Base-by-base conservation (phyloP, 2,888 invertebrate genomes). In the Ochlodes sylvanus region DNA sequence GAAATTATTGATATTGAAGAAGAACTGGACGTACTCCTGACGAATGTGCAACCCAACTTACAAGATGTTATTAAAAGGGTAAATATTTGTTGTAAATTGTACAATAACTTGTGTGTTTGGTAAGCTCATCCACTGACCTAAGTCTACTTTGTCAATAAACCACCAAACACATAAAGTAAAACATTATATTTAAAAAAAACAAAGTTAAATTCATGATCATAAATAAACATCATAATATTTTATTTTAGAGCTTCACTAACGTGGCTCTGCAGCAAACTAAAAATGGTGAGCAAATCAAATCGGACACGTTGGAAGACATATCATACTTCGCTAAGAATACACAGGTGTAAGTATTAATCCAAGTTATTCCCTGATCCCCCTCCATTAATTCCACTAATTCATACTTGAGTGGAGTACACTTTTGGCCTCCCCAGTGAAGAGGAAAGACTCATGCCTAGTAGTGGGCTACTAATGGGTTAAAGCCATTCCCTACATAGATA, bases 61-160 rank as follows among this genome's bases (percentile, higher is more conserved):
- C 94, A 94, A 83, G 94, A 94, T 79, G 94, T 94, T 87, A 90
- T 95, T 77, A 94, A 94, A 85, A 87, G 94, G 86, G 95, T 95
- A 88, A 92, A 87, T 88, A 61, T 54, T 42, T 54, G 17, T 34
- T 44, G 7, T 15, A 10, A 50, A 50, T 27, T 19, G 19, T 50
- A 19, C 12, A 9, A 3, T 50, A 50, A 19, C 50, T 50, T 12
- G 15, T 15, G 44, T 17, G 3, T 47, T 47, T 47, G 2, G 7
- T 38, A 38, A 10, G 44, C 44, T 15, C 1, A n/a, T 44, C 7
- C 15, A 15, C n/a, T 7, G 44, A 15, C 10, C 1, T 15, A 15
- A 7, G 7, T 10, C 38, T 15, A 15, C n/a, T 44, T 44, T 47
- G 7, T 47, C 17, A 17, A 4, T 9, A 2, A 17, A 17, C 10